These are phyloP conservation scores for Ciconia boyciana DNA, from an alignment of 2,113 vertebrate species.

Conservation along the genomic window DNA sequence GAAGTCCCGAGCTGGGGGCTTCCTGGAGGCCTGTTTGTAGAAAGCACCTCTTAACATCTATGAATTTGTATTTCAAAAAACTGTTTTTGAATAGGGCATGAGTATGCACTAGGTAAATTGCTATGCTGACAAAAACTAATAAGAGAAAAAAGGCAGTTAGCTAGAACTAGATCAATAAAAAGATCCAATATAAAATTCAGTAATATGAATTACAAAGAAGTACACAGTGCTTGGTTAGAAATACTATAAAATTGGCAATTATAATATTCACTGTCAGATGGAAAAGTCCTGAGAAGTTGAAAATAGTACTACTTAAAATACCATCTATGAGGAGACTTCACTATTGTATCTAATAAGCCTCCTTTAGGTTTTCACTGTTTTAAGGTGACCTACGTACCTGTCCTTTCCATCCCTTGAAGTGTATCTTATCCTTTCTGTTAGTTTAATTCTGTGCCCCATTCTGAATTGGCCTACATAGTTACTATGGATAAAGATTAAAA, in stretches of 20 bases:
- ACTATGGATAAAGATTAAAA: background rate
- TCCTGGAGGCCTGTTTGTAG: background rate
- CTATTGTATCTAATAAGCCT: background rate
- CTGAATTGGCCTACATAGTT: background rate
- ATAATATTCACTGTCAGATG: background rate
- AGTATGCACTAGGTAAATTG: background rate
- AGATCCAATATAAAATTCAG: background rate
- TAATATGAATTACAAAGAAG: background rate
- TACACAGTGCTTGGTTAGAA: background rate
- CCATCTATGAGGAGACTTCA: background rate
- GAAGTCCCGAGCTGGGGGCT: background rate
- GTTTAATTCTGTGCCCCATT: background rate
- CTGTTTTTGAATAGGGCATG: background rate
- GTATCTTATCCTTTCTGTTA: background rate
- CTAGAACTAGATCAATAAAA: background rate
- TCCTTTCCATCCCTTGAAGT: background rate
- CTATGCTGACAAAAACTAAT: background rate
- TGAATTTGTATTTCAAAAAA: background rate
- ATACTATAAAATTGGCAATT: background rate
- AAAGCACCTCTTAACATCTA: background rate
- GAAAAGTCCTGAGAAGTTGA: background rate
- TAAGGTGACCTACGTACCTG: background rate
- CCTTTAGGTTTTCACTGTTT: background rate
- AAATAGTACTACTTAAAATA: background rate
- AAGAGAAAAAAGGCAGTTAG: background rate